These are phyloP conservation scores for Bujurquina vittata DNA, from an alignment of 2,113 vertebrate species.

Conservation along the genomic window DNA sequence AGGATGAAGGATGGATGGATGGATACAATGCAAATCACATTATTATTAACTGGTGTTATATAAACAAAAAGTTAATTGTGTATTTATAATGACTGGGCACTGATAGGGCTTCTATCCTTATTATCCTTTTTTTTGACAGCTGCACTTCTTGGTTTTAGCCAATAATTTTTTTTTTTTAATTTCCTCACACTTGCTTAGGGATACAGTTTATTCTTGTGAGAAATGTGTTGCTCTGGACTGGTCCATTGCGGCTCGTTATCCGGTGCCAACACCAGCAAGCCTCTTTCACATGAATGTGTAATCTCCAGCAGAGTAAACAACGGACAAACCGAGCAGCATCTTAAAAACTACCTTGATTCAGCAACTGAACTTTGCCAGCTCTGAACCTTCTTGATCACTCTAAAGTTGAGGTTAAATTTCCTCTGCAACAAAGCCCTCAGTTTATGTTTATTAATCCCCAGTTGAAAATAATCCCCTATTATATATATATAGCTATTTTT, in stretches of 20 bases:
- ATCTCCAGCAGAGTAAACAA: not conserved
- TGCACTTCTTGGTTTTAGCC: not conserved
- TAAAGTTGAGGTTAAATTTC: not conserved
- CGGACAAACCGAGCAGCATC: not conserved
- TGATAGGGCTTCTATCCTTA: not conserved
- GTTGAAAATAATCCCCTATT: not conserved
- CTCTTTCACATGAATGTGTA: not conserved
- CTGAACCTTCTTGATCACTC: not conserved
- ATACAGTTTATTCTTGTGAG: not conserved
- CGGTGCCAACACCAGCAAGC: not conserved
- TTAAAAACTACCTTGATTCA: not conserved
- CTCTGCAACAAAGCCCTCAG: not conserved
- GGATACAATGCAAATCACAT: not conserved
- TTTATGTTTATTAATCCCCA: not conserved
- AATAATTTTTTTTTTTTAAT: not conserved
- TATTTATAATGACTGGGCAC: not conserved
- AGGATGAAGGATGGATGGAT: too few relatives aligned
- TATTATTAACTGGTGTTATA: not conserved
- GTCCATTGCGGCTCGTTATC: not conserved
- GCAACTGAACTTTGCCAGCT: fast-evolving
- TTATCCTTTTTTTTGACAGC: not conserved
- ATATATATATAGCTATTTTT: too few relatives aligned
- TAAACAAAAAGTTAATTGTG: not conserved
- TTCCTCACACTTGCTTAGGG: not conserved
- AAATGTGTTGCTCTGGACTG: not conserved